phyloP scores from a whole-genome alignment of 1,140 invertebrate species.

The Anthonomus grandis region DNA sequence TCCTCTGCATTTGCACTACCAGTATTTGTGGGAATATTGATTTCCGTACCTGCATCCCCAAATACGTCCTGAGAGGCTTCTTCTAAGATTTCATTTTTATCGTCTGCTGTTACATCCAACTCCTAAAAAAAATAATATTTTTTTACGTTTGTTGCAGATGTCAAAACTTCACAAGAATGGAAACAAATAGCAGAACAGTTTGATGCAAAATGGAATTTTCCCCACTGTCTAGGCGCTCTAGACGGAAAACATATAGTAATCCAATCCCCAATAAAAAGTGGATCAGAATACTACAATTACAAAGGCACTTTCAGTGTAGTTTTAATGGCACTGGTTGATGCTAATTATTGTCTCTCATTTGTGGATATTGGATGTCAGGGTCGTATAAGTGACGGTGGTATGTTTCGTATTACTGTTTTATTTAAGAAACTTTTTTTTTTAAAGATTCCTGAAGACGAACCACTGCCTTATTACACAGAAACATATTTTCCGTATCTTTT shows the following conservation, averaged over 20 bases:
- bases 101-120: too few species aligned
- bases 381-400: slow-evolving; percentile 42
- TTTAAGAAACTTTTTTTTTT: slow-evolving; percentile 29
- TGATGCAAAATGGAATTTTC: slow-evolving; percentile 14
- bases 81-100: too few species aligned
- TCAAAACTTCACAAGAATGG: too few species aligned
- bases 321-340: slow-evolving; percentile 52
- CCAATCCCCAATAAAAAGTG: slow-evolving; percentile 22
- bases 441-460: slow-evolving; percentile 28
- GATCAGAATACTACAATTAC: slow-evolving; percentile 53
- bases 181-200: slow-evolving; percentile 13
- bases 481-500: slow-evolving; percentile 37
- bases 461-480: slow-evolving; percentile 30
- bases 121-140: too few species aligned
- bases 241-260: slow-evolving; percentile 37
- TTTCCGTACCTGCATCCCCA: too few species aligned
- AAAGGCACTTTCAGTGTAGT: slow-evolving; percentile 51
- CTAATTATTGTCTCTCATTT: slow-evolving; percentile 50
- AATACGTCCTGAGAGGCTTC: too few species aligned
- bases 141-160: too few species aligned
- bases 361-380: slow-evolving; percentile 45
- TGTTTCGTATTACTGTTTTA: slow-evolving; percentile 27
- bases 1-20: too few species aligned
- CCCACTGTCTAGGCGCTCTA: slow-evolving; percentile 8
- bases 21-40: too few species aligned